Conservation (phyloP, 2,797 vertebrate species). For the Mormyrops boulengeri region DNA sequence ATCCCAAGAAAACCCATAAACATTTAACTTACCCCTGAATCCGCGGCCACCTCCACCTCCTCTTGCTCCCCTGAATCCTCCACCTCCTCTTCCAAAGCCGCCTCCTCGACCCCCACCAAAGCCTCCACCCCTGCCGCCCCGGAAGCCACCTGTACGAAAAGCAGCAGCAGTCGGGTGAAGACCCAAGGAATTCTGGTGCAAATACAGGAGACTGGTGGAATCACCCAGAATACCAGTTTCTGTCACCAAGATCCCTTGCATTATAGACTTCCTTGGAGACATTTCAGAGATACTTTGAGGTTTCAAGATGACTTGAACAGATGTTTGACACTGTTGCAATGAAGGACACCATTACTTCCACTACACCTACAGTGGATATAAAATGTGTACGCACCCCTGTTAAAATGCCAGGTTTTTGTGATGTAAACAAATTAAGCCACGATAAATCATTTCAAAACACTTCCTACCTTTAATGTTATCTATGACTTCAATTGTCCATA, state of each 20-base stretch:
- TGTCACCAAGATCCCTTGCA: background rate
- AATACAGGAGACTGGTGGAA: background rate
- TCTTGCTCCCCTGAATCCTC: conserved; percentile 41
- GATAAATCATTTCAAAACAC: background rate
- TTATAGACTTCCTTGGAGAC: background rate
- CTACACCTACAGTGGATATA: background rate
- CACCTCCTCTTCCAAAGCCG: conserved; percentile 63
- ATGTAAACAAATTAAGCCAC: background rate
- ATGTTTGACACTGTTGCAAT: too few species aligned
- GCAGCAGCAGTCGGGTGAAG: background rate
- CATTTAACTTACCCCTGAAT: conserved; percentile 59
- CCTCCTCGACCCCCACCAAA: conserved; percentile 45
- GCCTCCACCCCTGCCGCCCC: conserved; percentile 61
- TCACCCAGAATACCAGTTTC: background rate
- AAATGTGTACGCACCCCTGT: background rate
- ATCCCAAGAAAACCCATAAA: background rate
- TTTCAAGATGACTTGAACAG: background rate
- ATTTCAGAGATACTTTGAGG: background rate
- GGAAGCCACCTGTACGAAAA: conserved; percentile 57
- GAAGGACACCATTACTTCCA: background rate
- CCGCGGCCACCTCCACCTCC: conserved; percentile 56
- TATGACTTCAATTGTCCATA: background rate
- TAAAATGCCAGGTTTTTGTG: background rate
- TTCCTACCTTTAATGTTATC: background rate
- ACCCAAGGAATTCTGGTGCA: background rate